Evolutionary conservation across 2,888 invertebrate species (phyloP).

Genomic region (Cotesia congregata): DNA sequence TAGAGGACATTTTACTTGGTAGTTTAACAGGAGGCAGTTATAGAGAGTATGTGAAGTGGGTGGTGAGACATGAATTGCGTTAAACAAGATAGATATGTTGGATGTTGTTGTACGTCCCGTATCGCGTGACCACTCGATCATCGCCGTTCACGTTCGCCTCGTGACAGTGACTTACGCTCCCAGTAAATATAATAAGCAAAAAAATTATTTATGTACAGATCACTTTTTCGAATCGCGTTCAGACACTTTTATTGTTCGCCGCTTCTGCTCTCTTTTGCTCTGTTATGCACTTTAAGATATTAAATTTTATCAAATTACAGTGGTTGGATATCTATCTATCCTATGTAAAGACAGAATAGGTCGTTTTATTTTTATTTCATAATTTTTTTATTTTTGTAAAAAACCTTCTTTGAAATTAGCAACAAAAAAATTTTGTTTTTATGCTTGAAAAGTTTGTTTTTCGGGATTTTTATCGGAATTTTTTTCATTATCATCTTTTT

Average conservation of each 20-base stretch:
- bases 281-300: not conserved
- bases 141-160: conserved; percentile 56
- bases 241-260: not conserved
- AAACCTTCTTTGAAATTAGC: no score
- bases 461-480: not conserved
- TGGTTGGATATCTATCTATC: not conserved
- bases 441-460: not conserved
- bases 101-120: conserved; percentile 55
- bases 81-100: conserved; percentile 63
- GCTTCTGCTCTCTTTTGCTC: not conserved
- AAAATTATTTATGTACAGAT: not conserved
- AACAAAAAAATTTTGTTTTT: not conserved
- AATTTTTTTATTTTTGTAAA: no score
- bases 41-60: conserved; percentile 12
- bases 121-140: conserved; percentile 68
- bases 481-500: not conserved
- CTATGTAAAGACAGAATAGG: no score
- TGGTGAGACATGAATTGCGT: conserved; percentile 51
- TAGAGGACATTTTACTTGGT: conserved; percentile 4
- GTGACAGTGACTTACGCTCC: conserved; percentile 65
- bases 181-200: conserved; percentile 56
- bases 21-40: conserved; percentile 19
- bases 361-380: no score
- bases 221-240: not conserved
- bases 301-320: not conserved